Evolutionary conservation across 2,113 vertebrate species (phyloP).

Genomic region (Caracal caracal): DNA sequence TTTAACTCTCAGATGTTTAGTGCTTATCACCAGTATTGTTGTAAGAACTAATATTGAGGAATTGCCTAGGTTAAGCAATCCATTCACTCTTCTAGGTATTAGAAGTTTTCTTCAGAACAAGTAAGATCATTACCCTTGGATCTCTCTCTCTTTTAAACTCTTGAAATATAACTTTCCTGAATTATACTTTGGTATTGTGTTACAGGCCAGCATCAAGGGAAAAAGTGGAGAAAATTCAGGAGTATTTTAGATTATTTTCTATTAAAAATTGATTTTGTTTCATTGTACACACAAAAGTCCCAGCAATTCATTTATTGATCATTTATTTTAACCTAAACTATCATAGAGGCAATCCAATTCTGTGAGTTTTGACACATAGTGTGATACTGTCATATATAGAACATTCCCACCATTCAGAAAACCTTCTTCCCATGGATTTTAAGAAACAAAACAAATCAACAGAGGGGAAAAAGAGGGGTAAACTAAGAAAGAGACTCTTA

Average conservation of each 20-base stretch:
- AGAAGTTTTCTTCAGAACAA: conserved; percentile 4
- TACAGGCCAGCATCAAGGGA: background rate
- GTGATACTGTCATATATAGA: background rate
- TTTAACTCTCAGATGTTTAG: background rate
- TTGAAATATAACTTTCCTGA: background rate
- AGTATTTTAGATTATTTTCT: conserved; percentile 15
- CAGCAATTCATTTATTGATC: background rate
- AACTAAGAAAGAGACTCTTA: background rate
- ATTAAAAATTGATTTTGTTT: conserved; percentile 37
- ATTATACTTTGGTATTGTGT: background rate
- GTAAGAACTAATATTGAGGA: background rate
- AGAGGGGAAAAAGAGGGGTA: background rate
- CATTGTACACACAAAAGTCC: background rate
- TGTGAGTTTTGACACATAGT: conserved; percentile 14
- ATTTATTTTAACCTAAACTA: background rate
- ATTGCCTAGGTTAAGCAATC: background rate
- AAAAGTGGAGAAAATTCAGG: background rate
- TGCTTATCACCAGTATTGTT: background rate
- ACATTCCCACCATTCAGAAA: background rate
- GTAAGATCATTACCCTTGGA: background rate
- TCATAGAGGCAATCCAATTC: background rate
- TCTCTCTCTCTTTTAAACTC: background rate
- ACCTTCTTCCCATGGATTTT: background rate
- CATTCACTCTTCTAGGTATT: background rate
- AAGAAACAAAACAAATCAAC: background rate